Conservation (phyloP, 2,888 invertebrate genomes). For the Drosophila pseudotalamancana region DNA sequence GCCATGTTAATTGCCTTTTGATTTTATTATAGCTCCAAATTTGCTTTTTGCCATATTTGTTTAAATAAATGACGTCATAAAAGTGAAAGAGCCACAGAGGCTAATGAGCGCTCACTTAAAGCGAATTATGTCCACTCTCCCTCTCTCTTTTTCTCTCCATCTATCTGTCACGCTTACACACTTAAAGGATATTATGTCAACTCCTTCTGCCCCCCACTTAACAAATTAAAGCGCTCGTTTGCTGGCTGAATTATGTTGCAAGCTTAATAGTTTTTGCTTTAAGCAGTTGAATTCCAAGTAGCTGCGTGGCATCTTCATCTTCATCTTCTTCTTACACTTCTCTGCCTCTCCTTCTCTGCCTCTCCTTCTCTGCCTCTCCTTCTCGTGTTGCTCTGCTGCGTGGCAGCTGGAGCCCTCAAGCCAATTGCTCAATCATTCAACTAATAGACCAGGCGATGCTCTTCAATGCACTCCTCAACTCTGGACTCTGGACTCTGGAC, state of each 20-base stretch:
- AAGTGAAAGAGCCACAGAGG: conserved; percentile 3
- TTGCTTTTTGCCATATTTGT: conserved; percentile 10
- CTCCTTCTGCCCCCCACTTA: background rate
- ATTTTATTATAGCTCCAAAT: conserved; percentile 17
- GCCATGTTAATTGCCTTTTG: conserved; percentile 39
- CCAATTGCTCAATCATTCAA: conserved; percentile 65
- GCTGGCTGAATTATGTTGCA: conserved; percentile 29
- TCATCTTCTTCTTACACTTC: background rate
- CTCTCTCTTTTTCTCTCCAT: background rate
- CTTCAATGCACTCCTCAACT: conserved; percentile 6
- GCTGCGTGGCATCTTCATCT: conserved; percentile 17
- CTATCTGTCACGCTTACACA: no score
- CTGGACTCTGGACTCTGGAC: background rate
- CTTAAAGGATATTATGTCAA: no score
- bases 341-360: background rate
- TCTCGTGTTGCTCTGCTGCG: background rate
- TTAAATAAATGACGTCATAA: conserved; percentile 28
- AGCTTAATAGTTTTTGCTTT: conserved; percentile 29
- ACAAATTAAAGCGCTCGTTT: conserved; percentile 41
- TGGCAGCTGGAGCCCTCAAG: conserved; percentile 35
- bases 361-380: background rate
- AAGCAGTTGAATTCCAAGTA: conserved; percentile 15
- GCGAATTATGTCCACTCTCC: conserved; percentile 5
- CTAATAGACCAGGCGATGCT: conserved; percentile 57
- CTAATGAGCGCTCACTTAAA: conserved; percentile 35